Conservation (phyloP, 2,113 vertebrate genomes). For the Gobiocypris rarus region DNA sequence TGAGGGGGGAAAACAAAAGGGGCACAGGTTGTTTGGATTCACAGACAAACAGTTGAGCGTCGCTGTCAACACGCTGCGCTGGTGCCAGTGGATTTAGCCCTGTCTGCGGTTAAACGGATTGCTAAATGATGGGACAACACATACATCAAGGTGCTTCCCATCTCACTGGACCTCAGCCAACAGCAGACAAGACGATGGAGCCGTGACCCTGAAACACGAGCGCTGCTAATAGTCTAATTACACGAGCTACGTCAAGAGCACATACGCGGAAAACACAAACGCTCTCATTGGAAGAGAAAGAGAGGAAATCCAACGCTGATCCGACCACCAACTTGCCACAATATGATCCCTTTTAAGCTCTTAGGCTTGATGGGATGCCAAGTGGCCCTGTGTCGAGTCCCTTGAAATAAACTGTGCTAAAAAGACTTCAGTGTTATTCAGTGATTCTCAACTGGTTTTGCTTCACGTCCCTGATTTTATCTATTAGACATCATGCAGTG, state of each 20-base stretch:
- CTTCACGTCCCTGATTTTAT: not conserved
- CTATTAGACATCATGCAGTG: not conserved
- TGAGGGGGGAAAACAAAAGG: not conserved
- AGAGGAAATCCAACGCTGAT: slow-evolving; percentile 45
- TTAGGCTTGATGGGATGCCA: slow-evolving; percentile 38
- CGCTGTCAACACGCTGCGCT: slow-evolving; percentile 8
- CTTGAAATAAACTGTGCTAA: slow-evolving; percentile 12
- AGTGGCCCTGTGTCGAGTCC: slow-evolving; percentile 12
- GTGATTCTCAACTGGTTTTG: slow-evolving; percentile 4
- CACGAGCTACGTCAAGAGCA: slow-evolving; percentile 42
- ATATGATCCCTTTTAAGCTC: slow-evolving; percentile 36
- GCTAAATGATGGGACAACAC: slow-evolving; percentile 30
- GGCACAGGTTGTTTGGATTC: not conserved
- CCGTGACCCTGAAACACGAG: slow-evolving; percentile 56
- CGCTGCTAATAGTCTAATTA: slow-evolving; percentile 57
- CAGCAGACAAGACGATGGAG: slow-evolving; percentile 41
- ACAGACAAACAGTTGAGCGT: not conserved
- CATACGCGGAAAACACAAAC: slow-evolving; percentile 42
- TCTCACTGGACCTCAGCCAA: slow-evolving; percentile 37
- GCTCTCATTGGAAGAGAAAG: slow-evolving; percentile 31
- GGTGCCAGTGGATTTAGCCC: slow-evolving; percentile 23
- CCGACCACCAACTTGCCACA: slow-evolving; percentile 27
- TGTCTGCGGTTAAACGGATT: slow-evolving; percentile 23
- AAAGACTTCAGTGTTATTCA: not conserved
- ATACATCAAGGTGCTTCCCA: slow-evolving; percentile 35